Percentiles rank a stretch among this genome's conserved stretches.
phyloP scores from a whole-genome alignment of 2,888 invertebrate genomes.

The Eledone cirrhosa region DNA sequence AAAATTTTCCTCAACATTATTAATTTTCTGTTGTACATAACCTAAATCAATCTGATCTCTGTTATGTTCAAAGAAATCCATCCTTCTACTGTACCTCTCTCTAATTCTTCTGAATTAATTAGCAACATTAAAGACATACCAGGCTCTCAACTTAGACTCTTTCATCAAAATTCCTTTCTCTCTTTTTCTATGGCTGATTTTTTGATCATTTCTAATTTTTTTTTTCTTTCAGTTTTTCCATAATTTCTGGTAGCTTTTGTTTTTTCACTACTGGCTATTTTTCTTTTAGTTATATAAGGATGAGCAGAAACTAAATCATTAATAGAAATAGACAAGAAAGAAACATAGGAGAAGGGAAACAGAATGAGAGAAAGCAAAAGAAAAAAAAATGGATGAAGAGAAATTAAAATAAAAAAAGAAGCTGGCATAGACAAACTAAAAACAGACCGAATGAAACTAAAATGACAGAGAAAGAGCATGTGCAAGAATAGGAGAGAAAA shows the following conservation, averaged over 20 bases:
- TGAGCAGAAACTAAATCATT: too few relatives aligned
- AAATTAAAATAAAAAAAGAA: neutral
- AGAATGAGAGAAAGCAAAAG: neutral
- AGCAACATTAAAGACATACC: conserved; percentile 10
- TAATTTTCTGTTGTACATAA: conserved; percentile 24
- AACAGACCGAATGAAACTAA: neutral
- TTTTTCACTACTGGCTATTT: neutral
- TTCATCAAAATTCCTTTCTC: neutral
- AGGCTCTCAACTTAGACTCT: neutral
- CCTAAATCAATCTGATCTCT: conserved; percentile 22
- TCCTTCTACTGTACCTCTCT: conserved; percentile 24
- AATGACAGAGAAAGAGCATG: neutral
- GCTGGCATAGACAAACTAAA: neutral
- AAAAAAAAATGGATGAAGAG: neutral
- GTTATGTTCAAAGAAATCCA: conserved; percentile 21
- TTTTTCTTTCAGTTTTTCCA: neutral
- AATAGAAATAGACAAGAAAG: neutral
- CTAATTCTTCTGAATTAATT: conserved; percentile 18
- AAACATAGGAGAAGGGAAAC: neutral
- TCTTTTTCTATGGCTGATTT: neutral
- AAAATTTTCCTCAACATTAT: conserved; percentile 27
- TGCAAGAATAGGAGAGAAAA: neutral
- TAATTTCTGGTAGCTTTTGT: neutral
- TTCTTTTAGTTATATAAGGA: neutral
- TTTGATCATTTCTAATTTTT: neutral